Conservation (phyloP, 2,888 invertebrate species). For the Noctua pronuba region DNA sequence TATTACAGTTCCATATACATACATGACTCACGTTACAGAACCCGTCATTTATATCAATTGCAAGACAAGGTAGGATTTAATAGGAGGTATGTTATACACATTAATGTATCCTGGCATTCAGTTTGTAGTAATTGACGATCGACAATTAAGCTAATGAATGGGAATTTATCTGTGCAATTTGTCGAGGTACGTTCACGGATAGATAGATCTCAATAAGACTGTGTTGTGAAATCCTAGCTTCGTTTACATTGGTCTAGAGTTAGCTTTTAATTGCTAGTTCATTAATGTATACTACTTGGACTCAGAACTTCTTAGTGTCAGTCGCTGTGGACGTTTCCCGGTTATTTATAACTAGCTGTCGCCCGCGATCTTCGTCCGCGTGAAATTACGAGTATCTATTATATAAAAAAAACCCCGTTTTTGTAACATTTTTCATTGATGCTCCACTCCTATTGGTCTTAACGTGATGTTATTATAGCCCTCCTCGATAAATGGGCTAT, state of each 20-base stretch:
- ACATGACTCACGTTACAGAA: not conserved
- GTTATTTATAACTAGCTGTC: not conserved
- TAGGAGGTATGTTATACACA: conserved; percentile 54
- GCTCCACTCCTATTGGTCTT: too few relatives aligned
- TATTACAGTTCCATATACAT: not conserved
- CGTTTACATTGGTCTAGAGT: conserved; percentile 18
- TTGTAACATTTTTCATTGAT: too few relatives aligned
- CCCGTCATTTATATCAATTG: conserved; percentile 24
- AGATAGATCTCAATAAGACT: conserved; percentile 46
- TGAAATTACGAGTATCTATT: too few relatives aligned
- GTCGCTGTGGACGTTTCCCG: not conserved
- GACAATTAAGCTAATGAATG: conserved; percentile 69
- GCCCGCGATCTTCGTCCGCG: too few relatives aligned
- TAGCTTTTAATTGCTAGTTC: conserved; percentile 10
- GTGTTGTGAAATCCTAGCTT: conserved; percentile 18
- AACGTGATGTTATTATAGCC: too few relatives aligned
- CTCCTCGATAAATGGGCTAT: too few relatives aligned
- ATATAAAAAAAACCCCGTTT: too few relatives aligned
- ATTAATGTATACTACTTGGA: not conserved
- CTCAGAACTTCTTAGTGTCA: not conserved
- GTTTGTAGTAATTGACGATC: conserved; percentile 67
- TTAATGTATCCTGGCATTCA: conserved; percentile 59
- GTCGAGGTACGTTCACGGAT: conserved; percentile 51
- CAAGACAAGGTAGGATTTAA: conserved; percentile 47
- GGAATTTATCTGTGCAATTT: conserved; percentile 67